Evolutionary conservation across 1,140 invertebrate species (phyloP).

Genomic region (Scaptomyza hsui): DNA sequence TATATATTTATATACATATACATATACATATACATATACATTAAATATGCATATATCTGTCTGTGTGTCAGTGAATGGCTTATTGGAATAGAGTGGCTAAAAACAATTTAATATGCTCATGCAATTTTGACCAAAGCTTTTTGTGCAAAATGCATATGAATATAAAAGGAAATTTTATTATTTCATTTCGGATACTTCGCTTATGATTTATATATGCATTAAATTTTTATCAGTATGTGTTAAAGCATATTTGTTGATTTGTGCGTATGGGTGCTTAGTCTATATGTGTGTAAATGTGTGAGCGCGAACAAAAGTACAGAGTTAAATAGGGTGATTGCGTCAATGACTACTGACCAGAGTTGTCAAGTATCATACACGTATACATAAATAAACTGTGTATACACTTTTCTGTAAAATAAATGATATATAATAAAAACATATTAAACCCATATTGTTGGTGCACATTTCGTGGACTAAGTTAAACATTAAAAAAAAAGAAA

Average conservation of each 20-base stretch:
- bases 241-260: conserved; percentile 32
- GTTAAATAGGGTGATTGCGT: conserved; percentile 77
- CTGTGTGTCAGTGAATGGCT: neutral
- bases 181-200: neutral
- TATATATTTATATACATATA: neutral
- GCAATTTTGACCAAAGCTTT: neutral
- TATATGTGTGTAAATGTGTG: conserved; percentile 22
- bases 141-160: neutral
- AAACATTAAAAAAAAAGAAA: no score
- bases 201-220: conserved; percentile 1
- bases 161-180: neutral
- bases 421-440: no score
- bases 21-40: no score
- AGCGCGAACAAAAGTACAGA: conserved; percentile 54
- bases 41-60: no score
- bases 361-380: conserved; percentile 52
- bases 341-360: conserved; percentile 69
- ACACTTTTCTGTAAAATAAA: neutral
- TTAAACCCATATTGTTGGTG: no score
- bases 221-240: neutral
- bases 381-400: conserved; percentile 1
- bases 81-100: neutral
- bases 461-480: no score
- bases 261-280: conserved; percentile 9
- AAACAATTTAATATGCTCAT: neutral